Evolutionary conservation across 2,888 invertebrate species (phyloP).

Genomic region (Cinara cedri): DNA sequence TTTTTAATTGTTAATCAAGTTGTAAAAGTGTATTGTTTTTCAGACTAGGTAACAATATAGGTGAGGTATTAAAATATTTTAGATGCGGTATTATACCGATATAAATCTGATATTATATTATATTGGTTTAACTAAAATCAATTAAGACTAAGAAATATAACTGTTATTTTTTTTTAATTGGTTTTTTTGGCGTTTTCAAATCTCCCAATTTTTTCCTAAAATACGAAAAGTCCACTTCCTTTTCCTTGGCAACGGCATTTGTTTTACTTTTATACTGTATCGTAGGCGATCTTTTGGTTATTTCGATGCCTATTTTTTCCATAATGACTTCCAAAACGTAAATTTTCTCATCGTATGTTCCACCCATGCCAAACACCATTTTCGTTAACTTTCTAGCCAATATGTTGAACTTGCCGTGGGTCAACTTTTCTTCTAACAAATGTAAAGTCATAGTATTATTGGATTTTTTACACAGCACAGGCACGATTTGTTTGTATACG

Average conservation of each 20-base stretch:
- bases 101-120: too few species aligned
- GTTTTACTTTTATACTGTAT: not conserved
- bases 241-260: not conserved
- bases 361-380: constrained; percentile 11
- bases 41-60: too few species aligned
- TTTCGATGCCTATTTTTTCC: not conserved
- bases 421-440: not conserved
- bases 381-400: constrained; percentile 26
- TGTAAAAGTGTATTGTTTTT: too few species aligned
- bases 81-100: too few species aligned
- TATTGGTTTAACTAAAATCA: too few species aligned
- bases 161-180: not conserved
- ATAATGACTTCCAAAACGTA: constrained; percentile 23
- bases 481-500: not conserved
- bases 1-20: too few species aligned
- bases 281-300: constrained; percentile 10
- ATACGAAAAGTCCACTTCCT: not conserved
- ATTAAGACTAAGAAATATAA: too few species aligned
- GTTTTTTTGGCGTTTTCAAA: not conserved
- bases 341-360: constrained; percentile 6
- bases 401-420: not conserved
- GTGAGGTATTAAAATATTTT: too few species aligned
- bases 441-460: too few species aligned
- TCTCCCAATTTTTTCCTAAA: not conserved
- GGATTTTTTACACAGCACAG: not conserved